These are phyloP conservation scores for Hypotaenidia okinawae DNA, from an alignment of 2,797 vertebrate genomes.

Conservation along the genomic window DNA sequence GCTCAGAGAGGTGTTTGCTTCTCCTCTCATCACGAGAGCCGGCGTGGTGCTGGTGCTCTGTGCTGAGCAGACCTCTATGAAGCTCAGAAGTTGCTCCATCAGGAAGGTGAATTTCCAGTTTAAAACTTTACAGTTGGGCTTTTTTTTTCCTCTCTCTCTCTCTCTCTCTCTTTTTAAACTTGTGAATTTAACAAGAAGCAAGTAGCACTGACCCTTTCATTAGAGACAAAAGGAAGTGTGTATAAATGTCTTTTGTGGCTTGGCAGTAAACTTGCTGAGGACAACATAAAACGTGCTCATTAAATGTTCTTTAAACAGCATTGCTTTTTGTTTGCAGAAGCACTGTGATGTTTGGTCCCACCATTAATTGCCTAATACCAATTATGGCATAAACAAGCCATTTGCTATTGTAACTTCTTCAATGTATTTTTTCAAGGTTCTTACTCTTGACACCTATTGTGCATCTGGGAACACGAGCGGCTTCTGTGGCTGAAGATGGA, in stretches of 20 bases:
- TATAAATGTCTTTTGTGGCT: conserved; percentile 43
- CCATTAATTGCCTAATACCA: conserved; percentile 63
- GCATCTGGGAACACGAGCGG: not conserved
- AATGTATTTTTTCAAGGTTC: conserved; percentile 12
- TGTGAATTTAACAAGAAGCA: not conserved
- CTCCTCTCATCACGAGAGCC: not conserved
- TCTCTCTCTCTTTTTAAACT: not conserved
- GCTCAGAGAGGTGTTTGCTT: not conserved
- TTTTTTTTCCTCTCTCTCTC: not conserved
- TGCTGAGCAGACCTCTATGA: not conserved
- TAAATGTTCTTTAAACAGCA: conserved; percentile 39
- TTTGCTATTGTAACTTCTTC: conserved; percentile 31
- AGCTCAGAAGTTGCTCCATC: not conserved
- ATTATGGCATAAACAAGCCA: conserved; percentile 28
- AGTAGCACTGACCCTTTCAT: conserved; percentile 23
- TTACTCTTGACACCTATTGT: not conserved
- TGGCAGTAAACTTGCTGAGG: conserved; percentile 59
- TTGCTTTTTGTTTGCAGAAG: conserved; percentile 62
- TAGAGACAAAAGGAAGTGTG: conserved; percentile 31
- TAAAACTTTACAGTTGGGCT: not conserved
- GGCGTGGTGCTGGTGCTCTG: rapidly evolving
- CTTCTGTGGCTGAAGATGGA: not conserved
- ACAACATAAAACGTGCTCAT: conserved; percentile 2
- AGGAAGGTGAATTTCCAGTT: not conserved
- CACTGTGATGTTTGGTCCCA: conserved; percentile 32